These are phyloP conservation scores for Ptychoptera contaminata DNA, from an alignment of 2,888 invertebrate species.

Conservation along the genomic window DNA sequence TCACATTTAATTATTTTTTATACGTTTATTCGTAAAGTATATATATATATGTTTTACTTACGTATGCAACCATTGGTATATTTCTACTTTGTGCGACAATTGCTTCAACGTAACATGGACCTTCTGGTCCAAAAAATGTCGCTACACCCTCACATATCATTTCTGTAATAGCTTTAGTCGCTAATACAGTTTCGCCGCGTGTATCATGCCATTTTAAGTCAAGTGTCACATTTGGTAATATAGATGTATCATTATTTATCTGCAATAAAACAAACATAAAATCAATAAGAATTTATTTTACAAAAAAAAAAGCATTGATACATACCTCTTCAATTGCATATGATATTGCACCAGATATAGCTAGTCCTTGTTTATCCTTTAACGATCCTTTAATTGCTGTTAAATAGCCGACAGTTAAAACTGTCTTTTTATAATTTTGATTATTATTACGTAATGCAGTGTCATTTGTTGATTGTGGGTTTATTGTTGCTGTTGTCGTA, in stretches of 20 bases:
- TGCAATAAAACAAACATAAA: conserved; percentile 23
- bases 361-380: conserved; percentile 67
- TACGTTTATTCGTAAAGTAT: neutral
- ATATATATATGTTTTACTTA: conserved; percentile 46
- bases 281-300: neutral
- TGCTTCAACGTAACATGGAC: conserved; percentile 86
- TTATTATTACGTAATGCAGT: neutral
- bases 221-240: conserved; percentile 60
- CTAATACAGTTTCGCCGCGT: conserved; percentile 65
- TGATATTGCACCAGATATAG: conserved; percentile 80
- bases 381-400: conserved; percentile 64
- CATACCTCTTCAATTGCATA: conserved; percentile 72
- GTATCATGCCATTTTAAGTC: conserved; percentile 70
- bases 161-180: conserved; percentile 71
- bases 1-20: too few relatives aligned
- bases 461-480: too few relatives aligned
- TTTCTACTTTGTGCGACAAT: conserved; percentile 86
- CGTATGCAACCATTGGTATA: conserved; percentile 94
- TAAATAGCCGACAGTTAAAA: conserved; percentile 70
- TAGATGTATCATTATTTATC: conserved; percentile 52
- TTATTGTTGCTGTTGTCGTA: too few relatives aligned
- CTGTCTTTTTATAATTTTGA: conserved; percentile 26
- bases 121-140: conserved; percentile 92
- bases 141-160: conserved; percentile 82
- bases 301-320: neutral